Evolutionary conservation across 2,113 vertebrate species (phyloP), one percentile per base, ranked within the genome.

Genomic region (Bubo blakistoni): DNA sequence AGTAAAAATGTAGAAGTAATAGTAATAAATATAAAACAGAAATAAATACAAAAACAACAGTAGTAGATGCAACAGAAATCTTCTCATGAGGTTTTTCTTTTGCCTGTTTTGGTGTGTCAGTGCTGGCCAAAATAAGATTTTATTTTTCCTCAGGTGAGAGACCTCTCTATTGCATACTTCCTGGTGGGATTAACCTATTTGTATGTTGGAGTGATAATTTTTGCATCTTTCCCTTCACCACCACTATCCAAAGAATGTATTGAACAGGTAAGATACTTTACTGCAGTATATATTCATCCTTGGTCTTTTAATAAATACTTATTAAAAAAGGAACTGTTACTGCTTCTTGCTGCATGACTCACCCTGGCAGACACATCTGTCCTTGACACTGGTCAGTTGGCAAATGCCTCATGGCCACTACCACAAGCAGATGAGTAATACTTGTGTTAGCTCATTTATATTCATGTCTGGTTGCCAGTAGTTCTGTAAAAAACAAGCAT

Each of bases 121-220:
- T 71, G 69, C 18, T 92, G 27, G 13, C 16, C 20, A 76, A 84
- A 94, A 54, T 67, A 84, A 93, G 49, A 26, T 67, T 61, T 71
- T 89, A 2, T 94, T 36, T 96, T 36, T 94, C 94, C 96, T 29
- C 92, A 99, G 99, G 98, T 99, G 34, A 99, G 99, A 92, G 99
- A 99, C 95, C 98, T 99, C 65, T 99, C 99, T 22, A 89, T 99
- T 97, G 99, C 99, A 4, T 99, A 99, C 82, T 97, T 99, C 59
- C 97, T 99, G 49, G 99, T 99, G 47, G 99, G 99, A 15, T 79
- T 99, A 85, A 99, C 99, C 1, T 99, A 99, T 44, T 96, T 99
- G 5, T 99, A 99, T 70, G 99, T 99, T 13, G 99, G 99, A 46
- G 96, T 99, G 81, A 90, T 99, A 96, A 98, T 99, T 96, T 99